These are phyloP conservation scores for Ctenochaetus hawaiiensis DNA, from an alignment of 2,797 vertebrate genomes.

Conservation along the genomic window DNA sequence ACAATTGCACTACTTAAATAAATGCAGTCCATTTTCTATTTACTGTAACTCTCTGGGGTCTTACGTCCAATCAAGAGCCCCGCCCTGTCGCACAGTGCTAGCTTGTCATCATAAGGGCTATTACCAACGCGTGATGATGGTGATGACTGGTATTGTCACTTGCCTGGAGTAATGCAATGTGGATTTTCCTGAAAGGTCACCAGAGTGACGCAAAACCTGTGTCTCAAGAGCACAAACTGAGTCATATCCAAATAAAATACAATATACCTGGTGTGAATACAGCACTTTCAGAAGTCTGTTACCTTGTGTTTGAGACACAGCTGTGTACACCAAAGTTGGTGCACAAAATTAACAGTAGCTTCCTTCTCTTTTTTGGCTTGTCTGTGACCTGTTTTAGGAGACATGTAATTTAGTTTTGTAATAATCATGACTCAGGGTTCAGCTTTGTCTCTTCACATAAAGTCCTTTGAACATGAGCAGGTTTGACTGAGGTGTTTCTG, in stretches of 20 bases:
- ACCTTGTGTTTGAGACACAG: constrained; percentile 16
- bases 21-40: too few species aligned
- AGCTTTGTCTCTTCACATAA: not conserved
- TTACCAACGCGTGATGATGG: constrained; percentile 69
- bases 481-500: not conserved
- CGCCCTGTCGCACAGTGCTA: constrained; percentile 35
- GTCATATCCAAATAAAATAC: constrained; percentile 76
- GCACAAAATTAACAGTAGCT: not conserved
- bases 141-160: constrained; percentile 82
- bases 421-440: not conserved
- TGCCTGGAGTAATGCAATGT: constrained; percentile 82
- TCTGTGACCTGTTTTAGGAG: not conserved
- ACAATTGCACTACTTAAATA: too few species aligned
- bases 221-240: constrained; percentile 80
- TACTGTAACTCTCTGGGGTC: constrained; percentile 1
- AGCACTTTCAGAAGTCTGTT: constrained; percentile 18
- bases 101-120: constrained; percentile 66
- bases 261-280: constrained; percentile 47
- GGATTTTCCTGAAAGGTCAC: constrained; percentile 88
- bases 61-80: constrained; percentile 23
- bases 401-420: not conserved
- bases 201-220: constrained; percentile 81
- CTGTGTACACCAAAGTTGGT: not conserved
- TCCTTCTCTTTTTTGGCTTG: not conserved
- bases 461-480: not conserved